A percentile compares a stretch with the other conserved stretches of the same genome.
Conservation (phyloP, 92 coral and sea anemone species). For the Plumapathes pennacea region DNA sequence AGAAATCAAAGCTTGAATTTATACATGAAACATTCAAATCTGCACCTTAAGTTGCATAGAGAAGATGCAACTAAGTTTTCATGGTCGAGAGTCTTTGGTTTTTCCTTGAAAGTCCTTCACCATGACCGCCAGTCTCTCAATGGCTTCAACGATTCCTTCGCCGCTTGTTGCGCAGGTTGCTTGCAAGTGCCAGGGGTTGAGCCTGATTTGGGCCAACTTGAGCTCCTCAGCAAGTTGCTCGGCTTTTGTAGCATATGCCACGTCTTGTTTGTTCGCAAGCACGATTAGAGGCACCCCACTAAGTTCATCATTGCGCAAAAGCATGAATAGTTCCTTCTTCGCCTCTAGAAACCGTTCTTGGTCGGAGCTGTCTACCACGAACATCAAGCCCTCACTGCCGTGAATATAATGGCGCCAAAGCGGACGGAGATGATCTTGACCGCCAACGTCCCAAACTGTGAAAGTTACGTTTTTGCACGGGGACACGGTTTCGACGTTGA, state of each 20-base stretch:
- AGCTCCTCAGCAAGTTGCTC: slow-evolving; percentile 54
- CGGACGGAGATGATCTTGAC: slow-evolving; percentile 80
- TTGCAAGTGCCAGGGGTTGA: slow-evolving; percentile 74
- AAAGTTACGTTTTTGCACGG: slow-evolving; percentile 64
- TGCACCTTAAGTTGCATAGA: too few relatives aligned
- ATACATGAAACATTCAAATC: too few relatives aligned
- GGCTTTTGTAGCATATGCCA: slow-evolving; percentile 57
- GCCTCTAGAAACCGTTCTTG: slow-evolving; percentile 59
- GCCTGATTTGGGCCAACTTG: slow-evolving; percentile 16
- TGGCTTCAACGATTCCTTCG: slow-evolving; percentile 73
- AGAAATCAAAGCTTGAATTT: too few relatives aligned
- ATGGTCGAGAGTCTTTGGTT: too few relatives aligned
- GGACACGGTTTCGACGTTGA: slow-evolving; percentile 80
- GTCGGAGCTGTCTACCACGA: slow-evolving; percentile 79
- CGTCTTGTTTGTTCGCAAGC: slow-evolving; percentile 76
- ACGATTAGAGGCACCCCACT: slow-evolving; percentile 73
- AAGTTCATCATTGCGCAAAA: slow-evolving; percentile 58
- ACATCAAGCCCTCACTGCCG: slow-evolving; percentile 71
- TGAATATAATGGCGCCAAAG: slow-evolving; percentile 78
- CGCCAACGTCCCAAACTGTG: slow-evolving; percentile 87
- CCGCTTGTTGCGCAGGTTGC: slow-evolving; percentile 79
- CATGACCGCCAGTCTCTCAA: slow-evolving; percentile 75
- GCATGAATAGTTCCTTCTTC: slow-evolving; percentile 45
- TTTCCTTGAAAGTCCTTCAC: slow-evolving; percentile 58
- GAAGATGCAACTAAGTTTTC: too few relatives aligned